Evolutionary conservation across 2,113 vertebrate genomes (phyloP).

Genomic region (Onychostruthus taczanowskii): DNA sequence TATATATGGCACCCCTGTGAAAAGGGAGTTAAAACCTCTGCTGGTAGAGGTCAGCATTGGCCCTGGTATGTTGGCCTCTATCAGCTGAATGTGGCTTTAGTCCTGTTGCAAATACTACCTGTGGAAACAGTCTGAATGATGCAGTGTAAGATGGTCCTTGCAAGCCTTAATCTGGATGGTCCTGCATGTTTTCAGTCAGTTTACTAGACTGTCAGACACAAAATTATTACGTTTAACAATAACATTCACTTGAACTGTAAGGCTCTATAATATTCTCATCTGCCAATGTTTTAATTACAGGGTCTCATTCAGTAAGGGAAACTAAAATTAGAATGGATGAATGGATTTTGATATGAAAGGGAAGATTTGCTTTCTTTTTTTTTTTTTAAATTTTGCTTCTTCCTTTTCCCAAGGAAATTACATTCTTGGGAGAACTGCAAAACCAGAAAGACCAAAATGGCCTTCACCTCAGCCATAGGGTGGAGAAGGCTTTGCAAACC

Average conservation of each 20-base stretch:
- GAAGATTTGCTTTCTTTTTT: conserved; percentile 27
- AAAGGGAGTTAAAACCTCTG: neutral
- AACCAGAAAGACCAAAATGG: conserved; percentile 65
- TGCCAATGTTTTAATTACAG: conserved; percentile 75
- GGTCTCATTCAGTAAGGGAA: conserved; percentile 34
- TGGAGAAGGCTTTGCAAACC: conserved; percentile 47
- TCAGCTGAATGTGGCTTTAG: neutral
- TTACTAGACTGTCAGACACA: conserved; percentile 32
- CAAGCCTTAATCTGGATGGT: neutral
- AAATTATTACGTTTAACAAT: conserved; percentile 55
- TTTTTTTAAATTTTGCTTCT: neutral
- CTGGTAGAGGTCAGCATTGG: conserved; percentile 5
- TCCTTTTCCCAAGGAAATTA: conserved; percentile 60
- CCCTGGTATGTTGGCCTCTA: neutral
- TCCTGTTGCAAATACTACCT: neutral
- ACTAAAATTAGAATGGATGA: conserved; percentile 74
- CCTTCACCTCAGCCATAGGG: conserved; percentile 56
- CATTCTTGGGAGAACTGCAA: conserved; percentile 70
- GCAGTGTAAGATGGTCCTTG: neutral
- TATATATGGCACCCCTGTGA: neutral
- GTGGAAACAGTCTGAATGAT: neutral
- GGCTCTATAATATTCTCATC: conserved; percentile 70
- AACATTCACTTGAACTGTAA: conserved; percentile 51
- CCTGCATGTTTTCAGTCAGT: conserved; percentile 9
- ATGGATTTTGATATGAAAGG: conserved; percentile 72